Evolutionary conservation across 2,888 invertebrate genomes (phyloP), one percentile per base, ranked within the genome.

Genomic region (Griposia aprilina): DNA sequence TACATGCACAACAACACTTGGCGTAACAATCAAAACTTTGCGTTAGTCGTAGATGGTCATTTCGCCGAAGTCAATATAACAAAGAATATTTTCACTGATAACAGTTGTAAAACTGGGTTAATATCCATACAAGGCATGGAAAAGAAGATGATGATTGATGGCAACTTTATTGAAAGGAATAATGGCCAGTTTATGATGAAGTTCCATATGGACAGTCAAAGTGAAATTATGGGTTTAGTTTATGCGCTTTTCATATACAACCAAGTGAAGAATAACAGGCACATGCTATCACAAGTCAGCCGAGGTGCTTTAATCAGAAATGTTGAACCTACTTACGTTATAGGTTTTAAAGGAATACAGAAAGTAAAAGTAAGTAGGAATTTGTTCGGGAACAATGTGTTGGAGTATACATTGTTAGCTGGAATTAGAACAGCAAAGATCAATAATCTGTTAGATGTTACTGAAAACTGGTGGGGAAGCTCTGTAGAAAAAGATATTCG

Each of bases 391-490:
- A 97, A 98, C 57, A 99, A 99, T 94, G 97, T 97, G 41, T 95
- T 99, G 90, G 98, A 99, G 90, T 99, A 99, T 92, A 99, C 99
- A 90, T 94, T 99, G 36, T 97, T 99, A 8, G 99, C 99, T 70
- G 99, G 99, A 0, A 98, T 98, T 8, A 97, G 97, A 92, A 99
- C 99, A 0, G 99, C 99, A 0, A 98, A 98, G 87, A 97, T 99
- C 2, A 98, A 98, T 84, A 99, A 99, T 90, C 97, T 97, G 65
- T 97, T 99, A 75, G 98, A 99, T 92, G 99, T 99, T 0, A 97
- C 97, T 17, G 98, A 99, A 93, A 99, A 99, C 93, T 99, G 99
- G 98, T 99, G 99, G 99, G 99, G 99, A 20, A 98, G 98, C 6
- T 96, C 97, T 0, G 97, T 98, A 75, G 98, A 98, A 73, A 96